These are phyloP conservation scores for Synchiropus splendidus DNA, from an alignment of 2,113 vertebrate species.

Conservation along the genomic window DNA sequence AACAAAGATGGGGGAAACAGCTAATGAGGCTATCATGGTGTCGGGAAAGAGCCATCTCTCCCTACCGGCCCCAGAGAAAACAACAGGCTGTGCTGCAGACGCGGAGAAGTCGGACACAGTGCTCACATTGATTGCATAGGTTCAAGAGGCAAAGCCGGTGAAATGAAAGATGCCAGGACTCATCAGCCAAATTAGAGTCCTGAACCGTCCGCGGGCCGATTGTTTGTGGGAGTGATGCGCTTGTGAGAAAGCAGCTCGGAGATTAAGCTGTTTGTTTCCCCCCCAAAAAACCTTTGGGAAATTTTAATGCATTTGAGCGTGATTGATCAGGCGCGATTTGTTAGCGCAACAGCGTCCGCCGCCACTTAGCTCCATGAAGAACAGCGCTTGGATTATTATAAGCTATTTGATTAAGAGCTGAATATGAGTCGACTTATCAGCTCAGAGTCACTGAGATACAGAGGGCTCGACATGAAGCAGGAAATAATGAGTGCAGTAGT, in stretches of 20 bases:
- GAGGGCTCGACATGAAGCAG: no score
- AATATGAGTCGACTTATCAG: no score
- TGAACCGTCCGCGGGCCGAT: slow-evolving; percentile 32
- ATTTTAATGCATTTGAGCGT: slow-evolving; percentile 54
- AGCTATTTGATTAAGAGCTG: slow-evolving; percentile 27
- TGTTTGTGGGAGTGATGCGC: slow-evolving; percentile 38
- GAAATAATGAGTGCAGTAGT: no score
- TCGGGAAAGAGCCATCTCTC: slow-evolving; percentile 63
- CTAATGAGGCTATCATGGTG: slow-evolving; percentile 76
- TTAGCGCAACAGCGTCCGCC: slow-evolving; percentile 47
- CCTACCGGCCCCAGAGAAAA: slow-evolving; percentile 59
- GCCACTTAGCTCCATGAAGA: slow-evolving; percentile 48
- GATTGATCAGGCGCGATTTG: slow-evolving; percentile 58
- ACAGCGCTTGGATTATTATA: slow-evolving; percentile 37
- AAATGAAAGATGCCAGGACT: slow-evolving; percentile 58
- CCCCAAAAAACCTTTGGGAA: slow-evolving; percentile 54
- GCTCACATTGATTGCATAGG: slow-evolving; percentile 60
- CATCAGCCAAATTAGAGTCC: slow-evolving; percentile 61
- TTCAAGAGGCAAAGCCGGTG: slow-evolving; percentile 50
- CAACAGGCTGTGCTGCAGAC: slow-evolving; percentile 40
- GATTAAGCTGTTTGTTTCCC: slow-evolving; percentile 57
- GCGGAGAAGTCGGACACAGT: slow-evolving; percentile 47
- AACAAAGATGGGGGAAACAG: slow-evolving; percentile 73
- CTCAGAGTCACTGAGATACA: no score
- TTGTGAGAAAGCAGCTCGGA: slow-evolving; percentile 45